Evolutionary conservation across 2,888 invertebrate species (phyloP), one percentile per base, ranked within the genome.

Genomic region (Epirrhoe alternata): DNA sequence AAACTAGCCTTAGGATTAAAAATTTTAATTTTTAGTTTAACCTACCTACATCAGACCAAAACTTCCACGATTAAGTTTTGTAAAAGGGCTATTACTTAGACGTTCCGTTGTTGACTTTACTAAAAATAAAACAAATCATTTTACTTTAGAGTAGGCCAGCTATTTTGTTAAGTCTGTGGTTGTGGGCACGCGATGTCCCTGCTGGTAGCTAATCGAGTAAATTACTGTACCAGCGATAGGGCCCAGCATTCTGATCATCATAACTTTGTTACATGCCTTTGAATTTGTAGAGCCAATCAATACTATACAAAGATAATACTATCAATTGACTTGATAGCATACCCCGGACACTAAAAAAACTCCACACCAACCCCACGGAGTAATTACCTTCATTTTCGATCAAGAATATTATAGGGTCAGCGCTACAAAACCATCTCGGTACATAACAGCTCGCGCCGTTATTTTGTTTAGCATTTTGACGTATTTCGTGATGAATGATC

Each of bases 101-200:
- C 38, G 12, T 12, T 2, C 3, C 38, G 38, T 12, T 35, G 35
- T 14, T 47, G 14, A 47, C 47, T 16, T 12, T 14, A 12, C 47
- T 6, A 5, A 47, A 16, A 33, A 42, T 2, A 42, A 12, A 1
- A 1, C 24, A 14, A 16, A 12, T 16, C 16, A 47, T 47, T 14
- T 47, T 16, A 8, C 42, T 38, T 51, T 33, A 8, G 4, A 17
- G 49, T 63, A 35, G 17, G 10, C 35, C 33, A 61, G 64, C 57
- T 64, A 16, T 38, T 45, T 1, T 35, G n/a, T 6, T 17, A 12
- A 24, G 33, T 79, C 76, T 75, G 79, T 74, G 80, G 79, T 38
- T 52, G 52, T 33, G 56, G 61, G 84, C 88, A 88, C 86, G 89
- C 86, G 85, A 87, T 81, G 81, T 73, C 70, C 72, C 50, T 70